Evolutionary conservation across 2,888 invertebrate genomes (phyloP).

Genomic region (Lepeophtheirus nordmannii): DNA sequence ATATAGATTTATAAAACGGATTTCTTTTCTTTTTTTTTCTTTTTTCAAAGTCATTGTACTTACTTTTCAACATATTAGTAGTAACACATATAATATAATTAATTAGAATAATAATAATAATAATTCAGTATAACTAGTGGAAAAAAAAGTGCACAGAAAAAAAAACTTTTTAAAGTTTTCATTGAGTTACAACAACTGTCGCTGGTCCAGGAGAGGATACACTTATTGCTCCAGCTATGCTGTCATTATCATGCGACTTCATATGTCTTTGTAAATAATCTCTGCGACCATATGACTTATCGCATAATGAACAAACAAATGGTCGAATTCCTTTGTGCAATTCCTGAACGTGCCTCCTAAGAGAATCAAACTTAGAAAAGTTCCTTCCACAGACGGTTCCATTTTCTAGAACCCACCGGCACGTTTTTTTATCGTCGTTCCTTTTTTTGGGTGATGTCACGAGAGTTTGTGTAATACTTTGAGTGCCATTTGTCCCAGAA

Average conservation of each 20-base stretch:
- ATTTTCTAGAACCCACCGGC: constrained; percentile 21
- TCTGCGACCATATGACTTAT: constrained; percentile 18
- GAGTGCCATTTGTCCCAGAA: no score
- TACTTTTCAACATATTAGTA: no score
- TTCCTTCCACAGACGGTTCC: constrained; percentile 21
- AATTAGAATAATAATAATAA: no score
- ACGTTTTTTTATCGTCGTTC: constrained; percentile 14
- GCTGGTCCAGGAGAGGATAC: background rate
- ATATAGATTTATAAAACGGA: no score
- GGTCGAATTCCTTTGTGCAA: constrained; percentile 22
- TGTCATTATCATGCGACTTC: constrained; percentile 8
- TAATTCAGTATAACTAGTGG: no score
- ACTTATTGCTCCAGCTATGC: background rate
- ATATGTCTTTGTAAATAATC: constrained; percentile 23
- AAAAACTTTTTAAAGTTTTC: background rate
- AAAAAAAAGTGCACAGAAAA: no score
- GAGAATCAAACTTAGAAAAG: constrained; percentile 16
- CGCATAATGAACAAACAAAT: constrained; percentile 17
- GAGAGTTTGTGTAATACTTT: background rate
- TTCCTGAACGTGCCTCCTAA: constrained; percentile 15
- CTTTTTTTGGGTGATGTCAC: constrained; percentile 5
- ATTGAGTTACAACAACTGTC: background rate
- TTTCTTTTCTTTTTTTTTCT: no score
- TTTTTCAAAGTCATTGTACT: no score
- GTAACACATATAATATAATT: no score